phyloP scores from a whole-genome alignment of 2,888 invertebrate genomes.

The Papilio elwesi region DNA sequence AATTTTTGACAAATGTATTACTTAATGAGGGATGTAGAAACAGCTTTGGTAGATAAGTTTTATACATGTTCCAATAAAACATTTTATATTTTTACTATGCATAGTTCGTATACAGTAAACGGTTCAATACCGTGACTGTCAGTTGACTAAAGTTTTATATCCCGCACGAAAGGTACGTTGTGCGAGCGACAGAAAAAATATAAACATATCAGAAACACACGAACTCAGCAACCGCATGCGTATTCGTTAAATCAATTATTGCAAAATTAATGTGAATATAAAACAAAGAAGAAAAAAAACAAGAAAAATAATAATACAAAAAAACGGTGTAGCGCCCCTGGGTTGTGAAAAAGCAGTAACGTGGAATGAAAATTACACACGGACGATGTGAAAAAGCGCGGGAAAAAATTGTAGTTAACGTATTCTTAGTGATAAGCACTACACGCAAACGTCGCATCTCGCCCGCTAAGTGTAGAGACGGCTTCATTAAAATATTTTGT shows the following conservation, averaged over 20 bases:
- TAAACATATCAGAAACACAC: slow-evolving; percentile 48
- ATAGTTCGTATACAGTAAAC: no score
- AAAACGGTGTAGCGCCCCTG: slow-evolving; percentile 69
- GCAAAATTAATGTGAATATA: slow-evolving; percentile 41
- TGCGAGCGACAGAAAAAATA: slow-evolving; percentile 41
- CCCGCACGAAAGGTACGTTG: background rate
- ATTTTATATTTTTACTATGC: no score
- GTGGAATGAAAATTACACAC: slow-evolving; percentile 71
- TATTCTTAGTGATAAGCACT: slow-evolving; percentile 61
- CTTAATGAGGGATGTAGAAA: no score
- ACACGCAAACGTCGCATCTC: slow-evolving; percentile 56
- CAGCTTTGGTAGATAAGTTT: no score
- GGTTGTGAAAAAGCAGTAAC: slow-evolving; percentile 63
- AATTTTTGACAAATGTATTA: no score
- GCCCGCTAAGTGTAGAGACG: slow-evolving; percentile 40
- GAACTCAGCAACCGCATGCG: slow-evolving; percentile 41
- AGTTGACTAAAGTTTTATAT: background rate
- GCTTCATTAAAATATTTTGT: slow-evolving; percentile 37
- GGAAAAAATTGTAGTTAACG: slow-evolving; percentile 58
- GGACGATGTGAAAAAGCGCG: slow-evolving; percentile 65
- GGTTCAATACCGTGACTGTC: no score
- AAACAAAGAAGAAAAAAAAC: slow-evolving; percentile 47
- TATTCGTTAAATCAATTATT: slow-evolving; percentile 42
- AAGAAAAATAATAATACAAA: slow-evolving; percentile 38
- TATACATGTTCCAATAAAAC: no score